These are phyloP conservation scores for Aix galericulata DNA, from an alignment of 2,113 vertebrate genomes.

Conservation along the genomic window DNA sequence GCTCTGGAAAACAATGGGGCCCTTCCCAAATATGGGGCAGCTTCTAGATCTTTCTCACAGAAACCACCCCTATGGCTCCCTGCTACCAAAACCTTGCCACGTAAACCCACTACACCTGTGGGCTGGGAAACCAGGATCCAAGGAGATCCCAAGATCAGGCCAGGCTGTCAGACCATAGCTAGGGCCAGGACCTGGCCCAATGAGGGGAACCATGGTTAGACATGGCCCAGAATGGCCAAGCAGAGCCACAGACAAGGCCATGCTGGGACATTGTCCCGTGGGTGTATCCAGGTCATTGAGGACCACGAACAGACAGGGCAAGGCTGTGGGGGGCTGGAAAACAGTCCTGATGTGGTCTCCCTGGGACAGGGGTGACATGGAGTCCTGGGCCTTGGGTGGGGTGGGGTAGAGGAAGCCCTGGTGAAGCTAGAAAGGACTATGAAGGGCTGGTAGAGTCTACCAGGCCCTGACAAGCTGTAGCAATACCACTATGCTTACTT, in stretches of 20 bases:
- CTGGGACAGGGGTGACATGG: background rate
- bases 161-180: background rate
- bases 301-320: background rate
- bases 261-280: fast-evolving
- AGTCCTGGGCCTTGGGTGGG: background rate
- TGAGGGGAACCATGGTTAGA: background rate
- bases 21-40: too few species aligned
- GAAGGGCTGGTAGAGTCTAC: background rate
- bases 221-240: background rate
- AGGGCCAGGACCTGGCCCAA: background rate
- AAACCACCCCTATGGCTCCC: too few species aligned
- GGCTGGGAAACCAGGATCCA: fast-evolving
- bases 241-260: background rate
- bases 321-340: background rate
- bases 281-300: background rate
- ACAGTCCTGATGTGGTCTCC: fast-evolving
- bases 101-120: too few species aligned
- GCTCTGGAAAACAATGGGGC: too few species aligned
- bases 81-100: too few species aligned
- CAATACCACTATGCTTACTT: background rate
- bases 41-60: too few species aligned
- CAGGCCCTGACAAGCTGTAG: background rate
- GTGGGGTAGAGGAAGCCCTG: background rate
- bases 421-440: background rate
- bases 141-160: background rate